Evolutionary conservation across 2,113 vertebrate species (phyloP).

Genomic region (Proterorhinus semilunaris): DNA sequence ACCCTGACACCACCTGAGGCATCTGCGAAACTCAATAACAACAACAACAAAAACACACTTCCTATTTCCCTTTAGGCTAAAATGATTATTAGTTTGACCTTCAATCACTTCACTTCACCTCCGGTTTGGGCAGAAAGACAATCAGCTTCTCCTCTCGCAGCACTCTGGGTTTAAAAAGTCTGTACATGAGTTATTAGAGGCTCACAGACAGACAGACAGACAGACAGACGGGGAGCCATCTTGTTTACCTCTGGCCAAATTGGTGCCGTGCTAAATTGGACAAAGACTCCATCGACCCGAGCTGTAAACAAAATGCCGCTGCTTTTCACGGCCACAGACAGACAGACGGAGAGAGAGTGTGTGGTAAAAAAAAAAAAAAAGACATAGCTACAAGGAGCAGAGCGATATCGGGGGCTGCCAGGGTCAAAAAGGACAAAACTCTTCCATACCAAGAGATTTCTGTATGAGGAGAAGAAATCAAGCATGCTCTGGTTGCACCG

Average conservation of each 20-base stretch:
- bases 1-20: no score
- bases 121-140: conserved; percentile 5
- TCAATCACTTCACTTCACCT: background rate
- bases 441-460: no score
- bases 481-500: no score
- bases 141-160: conserved; percentile 27
- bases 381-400: no score
- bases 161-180: conserved; percentile 37
- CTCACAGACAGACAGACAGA: background rate
- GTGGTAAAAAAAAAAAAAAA: no score
- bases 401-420: no score
- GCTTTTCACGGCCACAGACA: conserved; percentile 28
- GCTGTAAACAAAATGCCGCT: conserved; percentile 17
- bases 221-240: conserved; percentile 44
- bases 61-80: no score
- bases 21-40: no score
- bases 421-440: no score
- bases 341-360: background rate
- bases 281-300: conserved; percentile 24
- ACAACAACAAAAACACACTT: no score
- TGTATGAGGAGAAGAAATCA: no score
- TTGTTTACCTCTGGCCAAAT: conserved; percentile 38
- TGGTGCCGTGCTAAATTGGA: conserved; percentile 47
- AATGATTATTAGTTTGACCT: no score
- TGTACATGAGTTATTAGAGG: conserved; percentile 20